Evolutionary conservation across 2,797 vertebrate species (phyloP).

Genomic region (Enteromius trimaculatus): DNA sequence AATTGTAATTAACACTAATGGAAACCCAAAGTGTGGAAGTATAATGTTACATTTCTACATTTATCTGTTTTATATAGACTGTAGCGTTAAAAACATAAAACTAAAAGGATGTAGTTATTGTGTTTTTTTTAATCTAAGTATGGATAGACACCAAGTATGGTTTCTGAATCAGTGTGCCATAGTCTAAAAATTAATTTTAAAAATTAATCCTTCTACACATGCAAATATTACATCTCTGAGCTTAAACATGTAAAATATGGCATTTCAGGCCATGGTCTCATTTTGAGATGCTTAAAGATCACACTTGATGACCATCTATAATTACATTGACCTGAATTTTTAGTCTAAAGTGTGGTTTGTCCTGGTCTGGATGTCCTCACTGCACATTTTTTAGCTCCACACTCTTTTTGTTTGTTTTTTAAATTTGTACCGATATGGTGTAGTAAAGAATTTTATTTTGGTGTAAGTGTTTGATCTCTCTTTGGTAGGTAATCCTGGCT

Average conservation of each 20-base stretch:
- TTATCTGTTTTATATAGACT: neutral
- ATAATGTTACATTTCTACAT: neutral
- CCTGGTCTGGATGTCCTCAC: neutral
- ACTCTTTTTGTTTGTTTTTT: neutral
- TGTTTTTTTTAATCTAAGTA: neutral
- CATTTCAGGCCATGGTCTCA: slow-evolving; percentile 19
- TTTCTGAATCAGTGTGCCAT: neutral
- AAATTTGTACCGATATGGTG: neutral
- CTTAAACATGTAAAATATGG: neutral
- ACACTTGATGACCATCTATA: slow-evolving; percentile 20
- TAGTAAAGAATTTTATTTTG: neutral
- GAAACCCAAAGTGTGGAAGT: neutral
- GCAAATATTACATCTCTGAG: neutral
- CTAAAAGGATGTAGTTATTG: neutral
- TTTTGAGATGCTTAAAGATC: slow-evolving; percentile 15
- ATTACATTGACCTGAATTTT: slow-evolving; percentile 48
- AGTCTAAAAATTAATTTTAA: neutral
- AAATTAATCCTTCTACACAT: neutral
- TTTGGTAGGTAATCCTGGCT: slow-evolving; percentile 87
- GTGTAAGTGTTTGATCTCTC: neutral
- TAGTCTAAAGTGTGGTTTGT: neutral
- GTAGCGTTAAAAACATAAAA: neutral
- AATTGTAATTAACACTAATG: neutral
- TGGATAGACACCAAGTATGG: neutral
- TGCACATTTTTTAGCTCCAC: neutral